Percentiles rank a stretch among this genome's conserved stretches.
These are phyloP conservation scores for Microtus agrestis DNA, from an alignment of 2,797 vertebrate genomes.

Conservation along the genomic window DNA sequence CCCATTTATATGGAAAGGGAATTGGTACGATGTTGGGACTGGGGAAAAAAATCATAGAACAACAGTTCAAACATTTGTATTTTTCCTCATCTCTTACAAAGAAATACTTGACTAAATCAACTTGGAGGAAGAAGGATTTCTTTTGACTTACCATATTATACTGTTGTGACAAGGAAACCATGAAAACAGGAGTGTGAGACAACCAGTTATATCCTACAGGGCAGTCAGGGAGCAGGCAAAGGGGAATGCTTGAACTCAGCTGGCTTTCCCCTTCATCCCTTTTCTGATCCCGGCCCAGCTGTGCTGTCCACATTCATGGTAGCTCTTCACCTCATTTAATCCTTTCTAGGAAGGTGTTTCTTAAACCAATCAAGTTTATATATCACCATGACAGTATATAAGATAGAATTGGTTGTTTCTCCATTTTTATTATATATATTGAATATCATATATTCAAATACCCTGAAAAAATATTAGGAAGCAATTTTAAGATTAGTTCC, in stretches of 20 bases:
- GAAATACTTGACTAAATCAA: neutral
- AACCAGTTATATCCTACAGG: too few relatives aligned
- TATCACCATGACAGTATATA: neutral
- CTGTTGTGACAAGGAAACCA: neutral
- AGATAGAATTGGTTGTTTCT: neutral
- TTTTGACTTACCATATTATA: neutral
- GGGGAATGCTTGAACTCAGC: neutral
- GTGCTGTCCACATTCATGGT: neutral
- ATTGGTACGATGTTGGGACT: neutral
- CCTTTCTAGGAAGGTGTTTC: neutral
- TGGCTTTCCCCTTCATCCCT: neutral
- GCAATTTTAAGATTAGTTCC: slow-evolving; percentile 26
- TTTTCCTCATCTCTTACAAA: neutral
- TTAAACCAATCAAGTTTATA: neutral
- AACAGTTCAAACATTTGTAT: neutral
- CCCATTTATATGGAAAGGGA: neutral
- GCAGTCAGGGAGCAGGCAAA: neutral
- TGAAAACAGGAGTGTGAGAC: neutral
- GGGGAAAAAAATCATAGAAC: neutral
- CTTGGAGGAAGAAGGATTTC: neutral
- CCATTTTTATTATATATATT: slow-evolving; percentile 25
- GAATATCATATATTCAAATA: neutral
- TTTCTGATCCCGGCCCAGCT: too few relatives aligned
- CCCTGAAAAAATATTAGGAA: neutral
- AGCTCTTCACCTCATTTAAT: neutral